Percentiles rank a stretch among this genome's conserved stretches.
These are phyloP conservation scores for Platalea minor DNA, from an alignment of 2,797 vertebrate species.

Conservation along the genomic window DNA sequence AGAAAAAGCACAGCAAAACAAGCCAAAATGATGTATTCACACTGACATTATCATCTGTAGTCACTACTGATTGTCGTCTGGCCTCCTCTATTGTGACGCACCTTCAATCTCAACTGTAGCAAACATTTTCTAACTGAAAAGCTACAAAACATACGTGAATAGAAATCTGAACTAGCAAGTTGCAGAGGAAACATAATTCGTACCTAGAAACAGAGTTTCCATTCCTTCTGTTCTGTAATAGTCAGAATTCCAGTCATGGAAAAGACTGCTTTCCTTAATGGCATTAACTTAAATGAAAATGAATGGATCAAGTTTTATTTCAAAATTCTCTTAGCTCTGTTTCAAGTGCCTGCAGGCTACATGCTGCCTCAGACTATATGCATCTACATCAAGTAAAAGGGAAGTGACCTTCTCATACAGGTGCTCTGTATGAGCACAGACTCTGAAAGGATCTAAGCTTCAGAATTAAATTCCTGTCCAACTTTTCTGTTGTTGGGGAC, in stretches of 20 bases:
- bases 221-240: not conserved
- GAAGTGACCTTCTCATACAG: not conserved
- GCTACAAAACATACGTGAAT: not conserved
- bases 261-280: not conserved
- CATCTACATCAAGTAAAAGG: not conserved
- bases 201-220: not conserved
- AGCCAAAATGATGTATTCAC: not conserved
- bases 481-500: not conserved
- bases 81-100: not conserved
- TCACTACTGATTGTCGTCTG: not conserved
- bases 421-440: not conserved
- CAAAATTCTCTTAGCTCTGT: not conserved
- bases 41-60: not conserved
- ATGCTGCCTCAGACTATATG: not conserved
- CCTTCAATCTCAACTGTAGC: not conserved
- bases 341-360: not conserved
- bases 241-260: not conserved
- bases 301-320: not conserved
- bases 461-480: not conserved
- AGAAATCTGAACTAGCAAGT: not conserved
- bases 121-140: not conserved
- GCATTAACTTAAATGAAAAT: not conserved
- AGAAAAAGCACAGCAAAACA: not conserved
- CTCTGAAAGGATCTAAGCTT: not conserved
- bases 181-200: not conserved